A percentile compares a stretch with the other conserved stretches of the same genome.
These are phyloP conservation scores for Diadegma fenestrale DNA, from an alignment of 2,888 invertebrate species.

Conservation along the genomic window DNA sequence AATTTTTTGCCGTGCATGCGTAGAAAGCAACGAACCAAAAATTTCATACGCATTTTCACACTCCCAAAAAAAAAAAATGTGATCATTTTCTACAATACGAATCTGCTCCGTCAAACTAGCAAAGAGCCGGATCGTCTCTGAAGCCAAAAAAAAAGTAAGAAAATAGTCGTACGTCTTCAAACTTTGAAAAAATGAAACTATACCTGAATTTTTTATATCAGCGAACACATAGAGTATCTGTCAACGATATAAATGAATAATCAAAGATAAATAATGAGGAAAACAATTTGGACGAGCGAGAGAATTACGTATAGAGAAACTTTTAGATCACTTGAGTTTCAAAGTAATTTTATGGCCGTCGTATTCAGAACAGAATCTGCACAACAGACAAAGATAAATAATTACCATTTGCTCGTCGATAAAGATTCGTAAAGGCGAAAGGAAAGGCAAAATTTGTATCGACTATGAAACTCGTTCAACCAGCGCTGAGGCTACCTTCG, in stretches of 20 bases:
- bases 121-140: not conserved
- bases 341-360: not conserved
- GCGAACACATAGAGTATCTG: conserved; percentile 22
- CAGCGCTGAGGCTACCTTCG: conserved; percentile 18
- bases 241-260: not conserved
- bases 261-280: not conserved
- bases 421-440: not conserved
- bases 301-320: not conserved
- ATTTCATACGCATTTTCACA: not conserved
- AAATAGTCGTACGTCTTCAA: conserved; percentile 23
- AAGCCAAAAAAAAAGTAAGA: not conserved
- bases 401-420: conserved; percentile 7
- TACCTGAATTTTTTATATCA: conserved; percentile 27
- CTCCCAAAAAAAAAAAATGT: not conserved
- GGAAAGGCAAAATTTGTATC: not conserved
- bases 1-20: not conserved
- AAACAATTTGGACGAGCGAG: not conserved
- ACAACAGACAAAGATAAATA: not conserved
- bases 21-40: not conserved
- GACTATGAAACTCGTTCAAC: conserved; percentile 19
- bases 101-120: not conserved
- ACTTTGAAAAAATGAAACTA: conserved; percentile 1
- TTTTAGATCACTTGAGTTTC: not conserved
- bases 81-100: not conserved
- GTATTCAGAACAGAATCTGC: conserved; percentile 7